A percentile compares a stretch with the other conserved stretches of the same genome.
Conservation (phyloP, 2,113 vertebrate genomes). For the Lophotis ruficrista region DNA sequence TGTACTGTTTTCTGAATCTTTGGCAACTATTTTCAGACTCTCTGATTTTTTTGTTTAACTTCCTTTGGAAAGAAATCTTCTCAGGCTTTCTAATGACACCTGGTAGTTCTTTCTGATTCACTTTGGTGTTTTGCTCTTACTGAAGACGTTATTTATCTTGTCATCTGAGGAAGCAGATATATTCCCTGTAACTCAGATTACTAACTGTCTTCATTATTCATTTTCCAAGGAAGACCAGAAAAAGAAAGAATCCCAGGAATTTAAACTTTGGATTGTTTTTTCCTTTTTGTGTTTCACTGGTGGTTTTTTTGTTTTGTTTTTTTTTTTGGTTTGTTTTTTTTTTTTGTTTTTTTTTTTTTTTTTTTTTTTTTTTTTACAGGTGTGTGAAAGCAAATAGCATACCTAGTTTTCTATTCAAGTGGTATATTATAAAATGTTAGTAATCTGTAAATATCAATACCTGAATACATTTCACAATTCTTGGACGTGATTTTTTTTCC, state of each 20-base stretch:
- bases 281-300: neutral
- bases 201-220: neutral
- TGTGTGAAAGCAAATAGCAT: neutral
- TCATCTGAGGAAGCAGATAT: neutral
- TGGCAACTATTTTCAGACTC: neutral
- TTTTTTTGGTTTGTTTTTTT: neutral
- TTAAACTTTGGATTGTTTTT: neutral
- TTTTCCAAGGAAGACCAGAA: neutral
- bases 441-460: neutral
- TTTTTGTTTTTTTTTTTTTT: neutral
- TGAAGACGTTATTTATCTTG: neutral
- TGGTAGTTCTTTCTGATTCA: neutral
- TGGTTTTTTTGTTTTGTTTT: neutral
- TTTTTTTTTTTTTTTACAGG: neutral
- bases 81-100: neutral
- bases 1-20: neutral
- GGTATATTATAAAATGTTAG: neutral
- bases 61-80: neutral
- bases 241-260: neutral
- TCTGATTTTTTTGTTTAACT: neutral
- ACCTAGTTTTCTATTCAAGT: neutral
- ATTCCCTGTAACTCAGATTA: neutral
- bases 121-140: neutral
- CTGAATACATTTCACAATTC: neutral
- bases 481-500: neutral